These are phyloP conservation scores for Odontothrips loti DNA, from an alignment of 2,888 invertebrate species.

Conservation along the genomic window DNA sequence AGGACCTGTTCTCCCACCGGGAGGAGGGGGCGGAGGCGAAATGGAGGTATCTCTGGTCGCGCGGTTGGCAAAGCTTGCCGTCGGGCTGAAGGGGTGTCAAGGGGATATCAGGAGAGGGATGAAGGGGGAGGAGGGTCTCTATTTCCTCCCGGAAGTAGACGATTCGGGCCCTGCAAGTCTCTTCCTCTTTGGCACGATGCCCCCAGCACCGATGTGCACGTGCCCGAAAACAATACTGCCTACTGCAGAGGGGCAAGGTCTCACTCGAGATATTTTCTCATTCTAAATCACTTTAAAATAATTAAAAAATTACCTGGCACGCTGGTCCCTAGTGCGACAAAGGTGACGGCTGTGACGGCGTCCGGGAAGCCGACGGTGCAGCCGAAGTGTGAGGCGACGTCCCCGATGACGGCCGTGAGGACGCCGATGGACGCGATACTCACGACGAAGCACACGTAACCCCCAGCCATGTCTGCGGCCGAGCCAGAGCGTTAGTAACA, in stretches of 20 bases:
- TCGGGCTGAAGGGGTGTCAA: neutral
- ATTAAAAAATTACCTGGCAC: conserved; percentile 91
- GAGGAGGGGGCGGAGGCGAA: neutral
- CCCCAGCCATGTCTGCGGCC: conserved; percentile 76
- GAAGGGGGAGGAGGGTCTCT: neutral
- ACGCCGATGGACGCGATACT: conserved; percentile 90
- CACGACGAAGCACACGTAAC: conserved; percentile 90
- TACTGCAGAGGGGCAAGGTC: too few species aligned
- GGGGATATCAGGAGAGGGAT: neutral
- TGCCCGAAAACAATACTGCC: too few species aligned
- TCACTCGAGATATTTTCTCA: too few species aligned
- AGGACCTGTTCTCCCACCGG: neutral
- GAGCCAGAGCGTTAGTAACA: neutral
- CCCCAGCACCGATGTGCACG: too few species aligned
- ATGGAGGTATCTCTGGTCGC: neutral
- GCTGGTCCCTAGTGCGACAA: conserved; percentile 97
- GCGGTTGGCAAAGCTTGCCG: neutral
- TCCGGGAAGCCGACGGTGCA: conserved; percentile 96
- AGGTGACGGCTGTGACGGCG: conserved; percentile 93
- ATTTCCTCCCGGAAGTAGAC: conserved; percentile 19
- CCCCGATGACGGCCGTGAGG: conserved; percentile 94
- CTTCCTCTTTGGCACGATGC: neutral
- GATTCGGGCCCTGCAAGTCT: neutral
- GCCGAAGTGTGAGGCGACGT: conserved; percentile 95
- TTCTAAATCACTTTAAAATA: too few species aligned